Conservation (phyloP, 2,113 vertebrate genomes). For the Myotis lucifugus region DNA sequence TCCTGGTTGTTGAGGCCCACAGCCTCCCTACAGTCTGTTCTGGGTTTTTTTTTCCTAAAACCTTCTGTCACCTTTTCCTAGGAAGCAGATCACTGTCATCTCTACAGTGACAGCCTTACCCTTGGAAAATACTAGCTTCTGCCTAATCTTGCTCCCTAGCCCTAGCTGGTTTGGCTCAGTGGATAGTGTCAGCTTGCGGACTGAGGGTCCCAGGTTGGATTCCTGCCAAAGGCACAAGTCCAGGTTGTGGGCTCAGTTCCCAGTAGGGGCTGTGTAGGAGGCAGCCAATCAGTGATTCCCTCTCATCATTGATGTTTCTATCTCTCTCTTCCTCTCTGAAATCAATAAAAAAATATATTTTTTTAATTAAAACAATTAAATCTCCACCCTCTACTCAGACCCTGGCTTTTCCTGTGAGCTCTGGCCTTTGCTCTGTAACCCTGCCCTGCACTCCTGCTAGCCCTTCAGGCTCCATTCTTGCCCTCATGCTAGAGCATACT, state of each 20-base stretch:
- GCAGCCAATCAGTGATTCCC: too few species aligned
- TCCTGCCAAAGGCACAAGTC: too few species aligned
- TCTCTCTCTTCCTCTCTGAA: too few species aligned
- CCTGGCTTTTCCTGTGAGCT: neutral
- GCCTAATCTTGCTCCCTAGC: neutral
- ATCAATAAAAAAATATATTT: too few species aligned
- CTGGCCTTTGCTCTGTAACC: neutral
- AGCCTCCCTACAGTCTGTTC: neutral
- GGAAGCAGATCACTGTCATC: neutral
- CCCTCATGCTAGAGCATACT: neutral
- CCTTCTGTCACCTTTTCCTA: neutral
- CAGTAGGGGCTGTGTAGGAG: too few species aligned
- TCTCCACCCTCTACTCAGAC: neutral
- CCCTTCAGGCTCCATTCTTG: neutral
- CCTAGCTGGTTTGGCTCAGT: too few species aligned
- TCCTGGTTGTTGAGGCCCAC: neutral
- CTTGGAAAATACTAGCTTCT: constrained; percentile 42
- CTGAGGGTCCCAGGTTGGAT: too few species aligned
- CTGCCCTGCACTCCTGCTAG: neutral
- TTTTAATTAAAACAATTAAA: neutral
- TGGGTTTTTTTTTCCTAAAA: neutral
- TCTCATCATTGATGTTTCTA: too few species aligned
- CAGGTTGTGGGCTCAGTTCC: too few species aligned
- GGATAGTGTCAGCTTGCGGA: too few species aligned
- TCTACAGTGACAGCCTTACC: neutral